phyloP scores from a whole-genome alignment of 2,113 vertebrate species.

The Calcarius ornatus region DNA sequence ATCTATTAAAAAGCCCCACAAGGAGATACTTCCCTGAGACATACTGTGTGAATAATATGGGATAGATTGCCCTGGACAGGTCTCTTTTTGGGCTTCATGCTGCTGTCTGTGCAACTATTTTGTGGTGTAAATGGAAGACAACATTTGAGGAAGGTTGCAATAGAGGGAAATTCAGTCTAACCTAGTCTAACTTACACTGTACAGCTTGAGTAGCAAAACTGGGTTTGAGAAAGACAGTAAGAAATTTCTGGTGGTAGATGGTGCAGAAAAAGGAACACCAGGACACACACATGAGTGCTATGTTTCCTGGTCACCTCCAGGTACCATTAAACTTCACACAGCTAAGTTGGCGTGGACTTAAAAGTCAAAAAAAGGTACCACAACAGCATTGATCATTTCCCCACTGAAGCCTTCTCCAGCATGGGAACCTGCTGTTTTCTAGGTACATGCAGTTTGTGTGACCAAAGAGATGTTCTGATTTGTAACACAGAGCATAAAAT shows the following conservation, averaged over 20 bases:
- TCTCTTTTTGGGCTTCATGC: not conserved
- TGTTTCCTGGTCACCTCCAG: not conserved
- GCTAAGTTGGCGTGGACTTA: not conserved
- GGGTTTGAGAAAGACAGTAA: not conserved
- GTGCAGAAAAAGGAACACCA: not conserved
- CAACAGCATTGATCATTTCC: not conserved
- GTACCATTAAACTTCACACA: not conserved
- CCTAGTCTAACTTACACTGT: not conserved
- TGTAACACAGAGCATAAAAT: not conserved
- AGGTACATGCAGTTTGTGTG: not conserved
- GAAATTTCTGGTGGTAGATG: not conserved
- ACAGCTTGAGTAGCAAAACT: not conserved
- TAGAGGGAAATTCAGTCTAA: not conserved
- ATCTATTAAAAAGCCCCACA: not conserved
- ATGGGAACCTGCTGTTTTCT: not conserved
- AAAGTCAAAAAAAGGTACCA: not conserved
- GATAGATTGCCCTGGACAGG: not conserved
- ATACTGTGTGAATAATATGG: not conserved
- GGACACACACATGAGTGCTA: fast-evolving
- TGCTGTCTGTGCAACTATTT: not conserved
- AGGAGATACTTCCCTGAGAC: not conserved
- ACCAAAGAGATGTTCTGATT: not conserved
- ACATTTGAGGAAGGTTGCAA: not conserved
- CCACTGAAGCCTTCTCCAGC: not conserved
- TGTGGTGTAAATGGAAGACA: not conserved